Conservation (phyloP, 2,888 invertebrate genomes). For the Eledona agricola region DNA sequence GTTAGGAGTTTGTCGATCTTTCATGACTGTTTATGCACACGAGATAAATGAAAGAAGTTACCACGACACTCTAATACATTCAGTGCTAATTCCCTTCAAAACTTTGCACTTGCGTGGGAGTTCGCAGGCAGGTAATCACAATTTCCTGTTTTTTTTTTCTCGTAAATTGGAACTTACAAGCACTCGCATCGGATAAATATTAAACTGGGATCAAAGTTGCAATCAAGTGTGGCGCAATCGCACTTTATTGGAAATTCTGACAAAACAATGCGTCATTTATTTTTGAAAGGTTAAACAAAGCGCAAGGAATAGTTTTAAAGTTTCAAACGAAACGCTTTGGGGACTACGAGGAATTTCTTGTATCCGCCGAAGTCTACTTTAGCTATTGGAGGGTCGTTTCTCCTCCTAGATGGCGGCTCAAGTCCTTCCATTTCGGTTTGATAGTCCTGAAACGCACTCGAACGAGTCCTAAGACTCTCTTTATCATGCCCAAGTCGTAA, state of each 20-base stretch:
- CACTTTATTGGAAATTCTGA: constrained; percentile 20
- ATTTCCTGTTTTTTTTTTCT: constrained; percentile 8
- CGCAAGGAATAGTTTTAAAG: constrained; percentile 26
- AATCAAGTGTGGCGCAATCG: constrained; percentile 13
- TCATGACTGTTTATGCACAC: constrained; percentile 7
- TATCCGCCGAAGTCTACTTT: constrained; percentile 1
- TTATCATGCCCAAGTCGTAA: constrained; percentile 38
- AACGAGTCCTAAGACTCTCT: constrained; percentile 31
- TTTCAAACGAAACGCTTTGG: constrained; percentile 9
- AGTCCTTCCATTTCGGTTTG: constrained; percentile 11
- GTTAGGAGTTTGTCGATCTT: constrained; percentile 19
- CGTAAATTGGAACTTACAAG: too few species aligned
- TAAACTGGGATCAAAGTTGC: constrained; percentile 19
- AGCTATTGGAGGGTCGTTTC: constrained; percentile 6
- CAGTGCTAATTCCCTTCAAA: constrained; percentile 4
- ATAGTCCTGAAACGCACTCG: constrained; percentile 16
- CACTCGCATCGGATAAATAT: constrained; percentile 13
- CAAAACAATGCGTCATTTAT: constrained; percentile 18
- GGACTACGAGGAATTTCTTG: constrained; percentile 10
- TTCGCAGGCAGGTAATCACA: constrained; percentile 17
- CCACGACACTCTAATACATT: constrained; percentile 6
- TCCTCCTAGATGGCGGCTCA: constrained; percentile 26
- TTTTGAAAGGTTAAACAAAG: constrained; percentile 22
- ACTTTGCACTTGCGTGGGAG: too few species aligned
- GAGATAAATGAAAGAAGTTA: neutral